phyloP scores from a whole-genome alignment of 2,888 invertebrate genomes.

The Ceraclea dissimilis region DNA sequence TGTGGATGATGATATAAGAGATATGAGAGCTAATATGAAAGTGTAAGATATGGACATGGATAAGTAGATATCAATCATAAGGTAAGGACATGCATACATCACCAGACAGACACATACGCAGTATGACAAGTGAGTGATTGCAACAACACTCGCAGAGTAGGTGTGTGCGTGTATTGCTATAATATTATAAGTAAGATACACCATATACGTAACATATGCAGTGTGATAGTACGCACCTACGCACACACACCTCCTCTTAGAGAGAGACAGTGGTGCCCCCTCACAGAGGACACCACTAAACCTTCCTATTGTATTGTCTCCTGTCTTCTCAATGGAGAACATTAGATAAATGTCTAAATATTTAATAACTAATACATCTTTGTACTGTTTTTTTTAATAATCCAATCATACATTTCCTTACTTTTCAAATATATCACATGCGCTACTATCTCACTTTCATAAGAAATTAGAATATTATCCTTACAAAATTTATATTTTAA shows the following conservation, averaged over 20 bases:
- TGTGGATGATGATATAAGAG: no score
- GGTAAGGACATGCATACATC: no score
- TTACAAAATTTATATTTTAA: constrained; percentile 4
- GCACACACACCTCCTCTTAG: no score
- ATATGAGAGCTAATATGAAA: no score
- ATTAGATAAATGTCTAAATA: constrained; percentile 22
- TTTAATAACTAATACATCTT: constrained; percentile 25
- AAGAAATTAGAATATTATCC: constrained; percentile 9
- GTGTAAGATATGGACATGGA: no score
- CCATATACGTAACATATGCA: no score
- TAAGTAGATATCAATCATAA: no score
- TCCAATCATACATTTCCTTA: constrained; percentile 21
- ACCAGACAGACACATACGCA: background rate
- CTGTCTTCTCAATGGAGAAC: constrained; percentile 1
- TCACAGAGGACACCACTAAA: no score
- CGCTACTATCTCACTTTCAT: constrained; percentile 15
- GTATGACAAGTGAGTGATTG: background rate
- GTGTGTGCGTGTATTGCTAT: background rate
- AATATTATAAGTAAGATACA: background rate
- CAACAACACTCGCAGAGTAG: background rate
- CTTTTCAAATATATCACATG: constrained; percentile 20
- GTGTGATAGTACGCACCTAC: no score
- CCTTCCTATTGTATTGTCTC: no score
- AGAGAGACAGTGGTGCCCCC: no score
- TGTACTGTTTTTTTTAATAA: constrained; percentile 23